A percentile compares a stretch with the other conserved stretches of the same genome.
Conservation (phyloP, 2,113 vertebrate genomes). For the Cephalopterus ornatus region DNA sequence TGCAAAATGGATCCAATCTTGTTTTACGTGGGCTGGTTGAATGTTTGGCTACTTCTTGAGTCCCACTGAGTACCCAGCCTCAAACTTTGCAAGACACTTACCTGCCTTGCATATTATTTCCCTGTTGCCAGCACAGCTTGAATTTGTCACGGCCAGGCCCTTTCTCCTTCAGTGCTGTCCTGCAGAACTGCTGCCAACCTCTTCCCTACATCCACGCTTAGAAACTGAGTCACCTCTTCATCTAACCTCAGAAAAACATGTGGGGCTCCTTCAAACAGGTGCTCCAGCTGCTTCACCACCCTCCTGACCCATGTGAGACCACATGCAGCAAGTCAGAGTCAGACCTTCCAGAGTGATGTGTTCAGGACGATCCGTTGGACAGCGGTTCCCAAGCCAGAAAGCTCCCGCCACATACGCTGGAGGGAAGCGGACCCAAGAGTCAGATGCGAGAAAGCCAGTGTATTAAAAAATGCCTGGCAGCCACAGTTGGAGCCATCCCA, state of each 20-base stretch:
- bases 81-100: background rate
- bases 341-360: background rate
- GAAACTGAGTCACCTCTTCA: background rate
- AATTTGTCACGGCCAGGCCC: background rate
- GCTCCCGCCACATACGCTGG: background rate
- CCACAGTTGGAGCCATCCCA: background rate
- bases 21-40: background rate
- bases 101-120: background rate
- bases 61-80: background rate
- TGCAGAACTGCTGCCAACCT: background rate
- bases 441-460: background rate
- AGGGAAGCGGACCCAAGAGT: background rate
- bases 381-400: background rate
- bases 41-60: background rate
- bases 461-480: background rate
- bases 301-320: background rate
- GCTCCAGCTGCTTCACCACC: background rate
- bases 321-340: background rate
- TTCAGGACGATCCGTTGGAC: background rate
- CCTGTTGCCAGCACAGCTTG: background rate
- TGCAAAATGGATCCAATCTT: background rate
- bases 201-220: background rate
- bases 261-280: background rate
- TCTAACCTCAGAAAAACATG: background rate
- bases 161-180: background rate